Evolutionary conservation across 2,888 invertebrate species (phyloP).

Genomic region (Galeruca laticollis): DNA sequence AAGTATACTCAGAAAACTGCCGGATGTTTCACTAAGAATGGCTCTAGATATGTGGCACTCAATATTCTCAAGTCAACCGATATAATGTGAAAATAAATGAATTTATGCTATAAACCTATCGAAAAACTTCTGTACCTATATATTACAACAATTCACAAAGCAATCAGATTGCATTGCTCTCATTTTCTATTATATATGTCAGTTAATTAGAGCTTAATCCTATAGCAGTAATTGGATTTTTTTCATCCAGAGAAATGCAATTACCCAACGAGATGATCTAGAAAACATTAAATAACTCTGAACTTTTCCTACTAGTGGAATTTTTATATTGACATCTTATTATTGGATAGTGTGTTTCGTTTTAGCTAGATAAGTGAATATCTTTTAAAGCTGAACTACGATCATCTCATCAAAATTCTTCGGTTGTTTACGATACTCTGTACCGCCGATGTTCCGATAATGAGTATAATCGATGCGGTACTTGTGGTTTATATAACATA

Average conservation of each 20-base stretch:
- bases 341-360: background rate
- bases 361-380: slow-evolving; percentile 21
- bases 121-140: too few species aligned
- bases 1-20: too few species aligned
- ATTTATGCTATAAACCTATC: too few species aligned
- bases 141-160: too few species aligned
- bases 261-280: background rate
- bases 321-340: slow-evolving; percentile 1
- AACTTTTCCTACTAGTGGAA: background rate
- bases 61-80: too few species aligned
- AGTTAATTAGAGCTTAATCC: background rate
- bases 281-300: background rate
- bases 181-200: too few species aligned
- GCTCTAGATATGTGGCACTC: too few species aligned
- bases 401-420: slow-evolving; percentile 27
- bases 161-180: too few species aligned
- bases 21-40: too few species aligned
- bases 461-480: slow-evolving; percentile 15
- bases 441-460: slow-evolving; percentile 23
- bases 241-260: background rate
- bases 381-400: slow-evolving; percentile 11
- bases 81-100: too few species aligned
- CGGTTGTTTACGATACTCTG: slow-evolving; percentile 9
- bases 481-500: background rate
- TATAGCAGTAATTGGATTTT: background rate